Percentiles rank a stretch among this genome's conserved stretches.
Conservation (phyloP, 2,113 vertebrate genomes). For the Campylorhamphus procurvoides region DNA sequence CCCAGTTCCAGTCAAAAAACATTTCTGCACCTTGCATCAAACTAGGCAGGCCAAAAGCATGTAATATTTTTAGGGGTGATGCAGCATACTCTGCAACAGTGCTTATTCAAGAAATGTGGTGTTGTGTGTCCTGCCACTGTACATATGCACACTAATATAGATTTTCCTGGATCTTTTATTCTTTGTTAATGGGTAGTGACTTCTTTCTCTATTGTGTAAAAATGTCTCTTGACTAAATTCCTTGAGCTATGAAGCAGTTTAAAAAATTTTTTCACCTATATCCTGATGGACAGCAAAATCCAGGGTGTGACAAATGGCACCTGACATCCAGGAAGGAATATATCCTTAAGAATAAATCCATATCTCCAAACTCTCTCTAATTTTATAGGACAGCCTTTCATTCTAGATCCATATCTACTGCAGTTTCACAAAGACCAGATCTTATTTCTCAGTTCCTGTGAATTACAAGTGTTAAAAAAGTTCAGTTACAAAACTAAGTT, state of each 20-base stretch:
- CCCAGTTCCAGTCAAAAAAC: not conserved
- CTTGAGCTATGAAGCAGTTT: constrained; percentile 62
- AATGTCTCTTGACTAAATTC: constrained; percentile 60
- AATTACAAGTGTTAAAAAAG: constrained; percentile 36
- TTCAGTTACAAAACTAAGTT: constrained; percentile 46
- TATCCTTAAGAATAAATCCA: constrained; percentile 77
- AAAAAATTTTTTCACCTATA: constrained; percentile 53
- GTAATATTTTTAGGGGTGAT: not conserved
- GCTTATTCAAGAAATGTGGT: not conserved
- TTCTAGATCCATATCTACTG: constrained; percentile 74
- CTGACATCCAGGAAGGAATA: constrained; percentile 78
- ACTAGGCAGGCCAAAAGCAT: not conserved
- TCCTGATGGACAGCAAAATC: constrained; percentile 79
- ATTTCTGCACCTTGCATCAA: not conserved
- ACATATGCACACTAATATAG: not conserved
- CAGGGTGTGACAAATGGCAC: constrained; percentile 77
- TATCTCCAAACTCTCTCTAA: constrained; percentile 75
- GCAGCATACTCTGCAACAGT: not conserved
- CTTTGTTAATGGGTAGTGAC: constrained; percentile 25
- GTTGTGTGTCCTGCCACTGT: constrained; percentile 11
- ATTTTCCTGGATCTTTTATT: constrained; percentile 15
- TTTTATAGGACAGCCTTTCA: constrained; percentile 75
- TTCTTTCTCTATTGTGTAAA: constrained; percentile 23
- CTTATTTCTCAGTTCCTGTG: constrained; percentile 50
- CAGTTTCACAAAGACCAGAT: constrained; percentile 56